Evolutionary conservation across 2,113 vertebrate genomes (phyloP).

Genomic region (Callipepla squamata): DNA sequence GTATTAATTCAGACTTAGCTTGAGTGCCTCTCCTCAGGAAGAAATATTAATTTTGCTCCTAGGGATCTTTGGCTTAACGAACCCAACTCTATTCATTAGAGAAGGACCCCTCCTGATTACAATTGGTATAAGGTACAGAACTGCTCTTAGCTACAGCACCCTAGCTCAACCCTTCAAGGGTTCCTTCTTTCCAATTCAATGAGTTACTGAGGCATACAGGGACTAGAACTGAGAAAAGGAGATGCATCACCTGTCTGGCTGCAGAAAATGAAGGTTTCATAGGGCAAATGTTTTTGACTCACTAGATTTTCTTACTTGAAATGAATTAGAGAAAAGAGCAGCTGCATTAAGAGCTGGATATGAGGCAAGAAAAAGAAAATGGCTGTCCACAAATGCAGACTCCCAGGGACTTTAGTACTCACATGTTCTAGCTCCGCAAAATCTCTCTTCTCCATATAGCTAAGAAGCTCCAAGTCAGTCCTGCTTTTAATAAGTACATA

Average conservation of each 20-base stretch:
- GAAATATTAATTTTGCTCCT: background rate
- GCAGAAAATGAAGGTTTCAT: background rate
- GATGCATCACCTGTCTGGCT: background rate
- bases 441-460: no score
- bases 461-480: no score
- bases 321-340: background rate
- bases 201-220: background rate
- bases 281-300: background rate
- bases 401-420: background rate
- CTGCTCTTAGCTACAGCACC: background rate
- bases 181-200: background rate
- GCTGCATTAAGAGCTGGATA: background rate
- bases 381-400: background rate
- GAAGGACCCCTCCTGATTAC: background rate
- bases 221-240: background rate
- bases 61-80: background rate
- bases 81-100: background rate
- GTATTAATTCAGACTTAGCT: background rate
- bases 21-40: background rate
- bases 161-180: background rate
- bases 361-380: background rate
- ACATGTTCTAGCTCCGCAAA: background rate
- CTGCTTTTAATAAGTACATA: no score
- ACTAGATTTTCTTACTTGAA: background rate
- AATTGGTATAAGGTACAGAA: background rate